These are phyloP conservation scores for Pseudopipra pipra DNA, from an alignment of 2,113 vertebrate genomes.

Conservation along the genomic window DNA sequence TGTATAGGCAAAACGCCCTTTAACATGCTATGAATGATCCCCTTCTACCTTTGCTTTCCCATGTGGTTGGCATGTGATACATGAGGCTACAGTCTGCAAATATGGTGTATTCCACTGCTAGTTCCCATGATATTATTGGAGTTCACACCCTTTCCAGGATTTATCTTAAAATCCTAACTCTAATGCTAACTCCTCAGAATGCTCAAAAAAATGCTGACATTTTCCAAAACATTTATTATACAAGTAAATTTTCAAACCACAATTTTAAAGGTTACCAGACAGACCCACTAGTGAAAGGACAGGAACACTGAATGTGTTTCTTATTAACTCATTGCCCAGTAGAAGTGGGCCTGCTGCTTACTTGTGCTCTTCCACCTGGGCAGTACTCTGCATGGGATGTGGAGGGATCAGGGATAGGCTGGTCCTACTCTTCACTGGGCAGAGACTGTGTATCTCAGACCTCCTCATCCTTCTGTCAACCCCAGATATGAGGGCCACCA, in stretches of 20 bases:
- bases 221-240: neutral
- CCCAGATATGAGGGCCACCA: neutral
- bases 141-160: neutral
- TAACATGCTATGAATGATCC: rapidly evolving
- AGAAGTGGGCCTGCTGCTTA: neutral
- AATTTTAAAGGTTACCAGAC: neutral
- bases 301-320: neutral
- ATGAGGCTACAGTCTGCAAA: neutral
- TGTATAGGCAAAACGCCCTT: neutral
- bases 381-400: rapidly evolving
- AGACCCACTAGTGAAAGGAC: neutral
- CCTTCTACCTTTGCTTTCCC: neutral
- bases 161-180: neutral
- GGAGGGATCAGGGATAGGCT: neutral
- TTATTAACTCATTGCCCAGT: rapidly evolving
- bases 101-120: neutral
- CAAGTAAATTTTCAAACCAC: neutral
- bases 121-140: neutral
- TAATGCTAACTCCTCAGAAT: neutral
- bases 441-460: neutral
- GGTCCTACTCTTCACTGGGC: rapidly evolving
- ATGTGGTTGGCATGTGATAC: neutral
- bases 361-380: rapidly evolving
- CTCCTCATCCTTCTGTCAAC: neutral
- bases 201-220: neutral